Base-by-base conservation (phyloP, 2,113 vertebrate species). In the Spea multiplicata region DNA sequence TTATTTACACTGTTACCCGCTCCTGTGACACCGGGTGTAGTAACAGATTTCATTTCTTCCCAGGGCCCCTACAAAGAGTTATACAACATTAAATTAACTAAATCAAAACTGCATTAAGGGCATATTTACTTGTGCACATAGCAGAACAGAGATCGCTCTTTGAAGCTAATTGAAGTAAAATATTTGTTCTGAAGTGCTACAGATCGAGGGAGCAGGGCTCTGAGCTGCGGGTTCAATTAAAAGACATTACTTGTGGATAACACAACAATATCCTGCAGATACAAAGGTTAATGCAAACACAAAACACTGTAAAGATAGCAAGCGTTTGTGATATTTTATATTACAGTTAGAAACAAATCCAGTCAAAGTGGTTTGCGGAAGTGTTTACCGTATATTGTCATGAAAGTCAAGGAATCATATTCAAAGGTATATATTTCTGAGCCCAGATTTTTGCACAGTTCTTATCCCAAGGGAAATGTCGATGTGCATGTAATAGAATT, bases 151-250 rank as follows among this genome's bases (percentile, higher is more conserved):
- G 78, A 80, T 80, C 78, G 69, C 71, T 80, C 78, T 80, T 80
- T 80, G 78, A 80, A 80, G 78, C 78, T 80, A 80, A 80, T 80
- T 80, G 78, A 80, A 80, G 78, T 80, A 80, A 80, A 80, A 80
- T 80, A 80, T 80, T 80, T 80, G 78, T 74, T 80, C 71, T 80
- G 62, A 80, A 74, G 78, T 57, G 62, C 78, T 61, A 71, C 52
- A 67, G 71, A 73, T 67, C 57, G 62, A 74, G 78, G 67, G 71
- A 74, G 91, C 90, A 80, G 65, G 52, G 71, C 44, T 44, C 65
- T 7, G 70, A 72, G 77, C 78, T 59, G 45, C 46, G 64, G 71
- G 64, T 74, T 61, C 78, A 80, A 71, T 71, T 80, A 74, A 44
- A 80, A 68, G 16, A 52, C 44, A 71, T 73, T 80, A 74, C 64